These are phyloP conservation scores for Falco biarmicus DNA, from an alignment of 2,797 vertebrate species.

Conservation along the genomic window DNA sequence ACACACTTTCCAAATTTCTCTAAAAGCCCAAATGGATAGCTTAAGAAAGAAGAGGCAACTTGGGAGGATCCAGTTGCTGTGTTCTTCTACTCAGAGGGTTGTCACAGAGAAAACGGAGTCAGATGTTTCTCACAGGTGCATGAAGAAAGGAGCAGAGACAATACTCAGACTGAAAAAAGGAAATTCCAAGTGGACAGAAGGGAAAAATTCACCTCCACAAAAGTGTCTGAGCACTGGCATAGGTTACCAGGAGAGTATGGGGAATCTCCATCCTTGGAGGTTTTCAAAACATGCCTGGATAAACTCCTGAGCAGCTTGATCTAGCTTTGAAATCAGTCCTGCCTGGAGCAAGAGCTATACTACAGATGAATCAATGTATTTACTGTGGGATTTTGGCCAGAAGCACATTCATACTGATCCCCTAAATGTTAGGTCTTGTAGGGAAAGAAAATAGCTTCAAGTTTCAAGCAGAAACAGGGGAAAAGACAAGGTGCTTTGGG, in stretches of 20 bases:
- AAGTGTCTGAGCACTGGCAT: background rate
- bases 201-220: background rate
- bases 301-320: background rate
- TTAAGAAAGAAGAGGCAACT: background rate
- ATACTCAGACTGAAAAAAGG: background rate
- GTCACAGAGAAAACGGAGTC: background rate
- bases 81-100: background rate
- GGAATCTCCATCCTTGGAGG: background rate
- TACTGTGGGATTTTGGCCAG: background rate
- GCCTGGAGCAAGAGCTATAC: background rate
- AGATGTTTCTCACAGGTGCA: background rate
- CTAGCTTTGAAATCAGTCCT: background rate
- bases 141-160: background rate
- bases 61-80: background rate
- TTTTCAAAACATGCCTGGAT: background rate
- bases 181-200: background rate
- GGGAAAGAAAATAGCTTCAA: background rate
- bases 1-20: background rate
- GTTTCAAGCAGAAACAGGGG: background rate
- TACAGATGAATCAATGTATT: background rate
- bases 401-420: background rate
- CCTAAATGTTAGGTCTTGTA: background rate
- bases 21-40: background rate
- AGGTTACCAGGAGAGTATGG: background rate
- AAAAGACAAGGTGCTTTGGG: background rate